Evolutionary conservation across 2,888 invertebrate species (phyloP), one percentile per base, ranked within the genome.

Genomic region (Lomographa bimaculata): DNA sequence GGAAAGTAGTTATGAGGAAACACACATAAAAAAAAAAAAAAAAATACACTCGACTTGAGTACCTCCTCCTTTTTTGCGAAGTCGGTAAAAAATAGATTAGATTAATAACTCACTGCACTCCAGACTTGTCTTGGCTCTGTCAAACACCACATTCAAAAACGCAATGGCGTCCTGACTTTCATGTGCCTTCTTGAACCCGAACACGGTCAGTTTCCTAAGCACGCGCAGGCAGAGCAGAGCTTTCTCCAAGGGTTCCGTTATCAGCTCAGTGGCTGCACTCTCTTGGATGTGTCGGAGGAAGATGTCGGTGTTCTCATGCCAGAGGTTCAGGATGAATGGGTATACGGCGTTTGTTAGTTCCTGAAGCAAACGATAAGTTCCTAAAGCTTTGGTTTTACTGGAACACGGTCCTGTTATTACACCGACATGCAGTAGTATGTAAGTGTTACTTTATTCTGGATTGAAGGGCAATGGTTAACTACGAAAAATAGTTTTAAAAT

Each of bases 81-180:
- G n/a, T n/a, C n/a, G n/a, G n/a, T n/a, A n/a, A n/a, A n/a, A n/a
- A n/a, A n/a, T n/a, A n/a, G n/a, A n/a, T n/a, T n/a, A n/a, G n/a
- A n/a, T n/a, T n/a, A n/a, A n/a, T n/a, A n/a, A n/a, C n/a, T 94
- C 90, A 93, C 97, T 92, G 68, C 95, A 94, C 71, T 95, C 94
- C 32, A 98, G 84, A 63, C 95, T 93, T 18, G 93, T 92, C 71
- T 94, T 95, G 32, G 94, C 91, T 34, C 95, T 87, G 45, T 94
- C 94, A 71, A 97, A 96, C 18, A 96, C 90, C 10, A 94, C 91
- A 71, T 94, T 93, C 36, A 97, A 76, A 71, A 97, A 97, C 1
- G 92, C 91, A 74, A 94, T 91, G 9, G 95, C 95, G 58, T 94
- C 93, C 45, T 91, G 91, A 57, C 92, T 94, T 59, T 94, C 92